Evolutionary conservation across 2,888 invertebrate species (phyloP).

Genomic region (Tethea ocularis): DNA sequence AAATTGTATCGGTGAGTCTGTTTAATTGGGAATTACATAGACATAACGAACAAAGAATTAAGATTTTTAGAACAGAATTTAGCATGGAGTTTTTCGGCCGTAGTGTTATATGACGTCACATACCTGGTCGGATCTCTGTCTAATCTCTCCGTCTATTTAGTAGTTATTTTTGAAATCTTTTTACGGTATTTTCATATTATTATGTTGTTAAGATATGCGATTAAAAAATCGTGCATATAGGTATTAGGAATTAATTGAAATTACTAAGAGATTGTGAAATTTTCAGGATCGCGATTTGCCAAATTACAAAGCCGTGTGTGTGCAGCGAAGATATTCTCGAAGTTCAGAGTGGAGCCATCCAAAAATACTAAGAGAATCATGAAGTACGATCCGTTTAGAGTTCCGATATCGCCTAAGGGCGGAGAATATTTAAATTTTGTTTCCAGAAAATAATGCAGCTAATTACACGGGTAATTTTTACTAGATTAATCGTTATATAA

Average conservation of each 20-base stretch:
- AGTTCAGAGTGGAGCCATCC: constrained; percentile 21
- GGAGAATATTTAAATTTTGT: constrained; percentile 12
- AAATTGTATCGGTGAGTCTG: constrained; percentile 26
- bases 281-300: constrained; percentile 24
- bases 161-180: no score
- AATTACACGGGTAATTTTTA: background rate
- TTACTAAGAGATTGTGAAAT: background rate
- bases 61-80: no score
- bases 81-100: no score
- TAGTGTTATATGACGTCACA: no score
- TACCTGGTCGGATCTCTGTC: no score
- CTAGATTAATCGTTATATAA: background rate
- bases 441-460: background rate
- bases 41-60: no score
- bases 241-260: background rate
- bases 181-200: no score
- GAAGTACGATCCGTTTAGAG: constrained; percentile 4
- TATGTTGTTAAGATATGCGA: no score
- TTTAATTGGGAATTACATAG: background rate
- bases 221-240: no score
- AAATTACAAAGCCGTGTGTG: constrained; percentile 20
- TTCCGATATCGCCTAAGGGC: constrained; percentile 9
- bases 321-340: constrained; percentile 19
- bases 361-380: constrained; percentile 11
- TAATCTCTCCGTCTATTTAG: no score